Evolutionary conservation across 2,888 invertebrate species (phyloP), one percentile per base, ranked within the genome.

Genomic region (Cheilosia vulpina): DNA sequence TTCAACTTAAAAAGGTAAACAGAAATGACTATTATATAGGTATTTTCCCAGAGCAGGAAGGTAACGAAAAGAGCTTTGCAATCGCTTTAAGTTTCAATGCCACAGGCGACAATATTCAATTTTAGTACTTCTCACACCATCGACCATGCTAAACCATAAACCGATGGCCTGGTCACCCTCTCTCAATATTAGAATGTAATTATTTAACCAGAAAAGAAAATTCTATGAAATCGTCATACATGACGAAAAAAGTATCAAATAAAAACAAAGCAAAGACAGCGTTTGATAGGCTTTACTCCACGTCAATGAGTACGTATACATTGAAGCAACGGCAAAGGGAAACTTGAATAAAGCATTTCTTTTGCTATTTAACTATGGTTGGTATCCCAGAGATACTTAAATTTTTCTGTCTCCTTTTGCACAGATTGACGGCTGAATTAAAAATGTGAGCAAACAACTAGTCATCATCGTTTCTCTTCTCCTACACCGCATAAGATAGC

Each of bases 391-490:
- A 52, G 62, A 84, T 34, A 78, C 57, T 31, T 52, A 24, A 19
- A 50, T 27, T 57, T 57, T 47, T 17, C 47, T 47, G 19, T 47
- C 47, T 41, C 19, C 15, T 55, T 66, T 79, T 21, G 52, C 66
- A 45, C 58, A 68, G 60, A 71, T 50, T 71, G 34, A 38, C 47
- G 47, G 13, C 72, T 62, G 52, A 78, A 73, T 63, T 75, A 73
- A 82, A 76, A 71, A 72, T 72, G 52, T 65, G 31, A 66, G 71
- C 77, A 72, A 72, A 57, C 73, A 78, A 57, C 62, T 62, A 47
- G 62, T 55, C 53, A 66, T 78, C 63, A 69, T 78, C 83, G 62
- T 68, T 68, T 72, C 34, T 75, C 60, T 19, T 66, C 60, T 13
- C 68, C 47, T 41, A 57, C 69, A 38, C 53, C 41, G 47, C 4